Evolutionary conservation across 1,140 invertebrate genomes (phyloP).

Genomic region (Cyphomyrmex costatus): DNA sequence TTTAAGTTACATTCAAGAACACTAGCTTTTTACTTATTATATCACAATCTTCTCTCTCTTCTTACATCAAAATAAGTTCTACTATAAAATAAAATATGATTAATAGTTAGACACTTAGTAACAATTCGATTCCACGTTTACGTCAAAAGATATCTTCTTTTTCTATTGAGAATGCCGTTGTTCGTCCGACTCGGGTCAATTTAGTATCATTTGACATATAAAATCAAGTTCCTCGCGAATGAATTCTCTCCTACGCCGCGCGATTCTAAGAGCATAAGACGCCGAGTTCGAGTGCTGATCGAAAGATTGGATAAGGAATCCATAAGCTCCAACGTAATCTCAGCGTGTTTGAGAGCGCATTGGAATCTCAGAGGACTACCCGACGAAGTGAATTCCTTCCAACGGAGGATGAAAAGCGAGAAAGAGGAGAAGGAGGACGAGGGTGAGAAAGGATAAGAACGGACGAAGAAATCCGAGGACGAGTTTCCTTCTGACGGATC

Average conservation of each 20-base stretch:
- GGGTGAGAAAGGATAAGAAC: conserved; percentile 50
- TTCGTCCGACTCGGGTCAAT: conserved; percentile 20
- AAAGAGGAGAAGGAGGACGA: conserved; percentile 1
- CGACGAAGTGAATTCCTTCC: conserved; percentile 79
- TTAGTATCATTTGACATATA: conserved; percentile 43
- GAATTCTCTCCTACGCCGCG: conserved; percentile 9
- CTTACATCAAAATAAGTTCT: not conserved
- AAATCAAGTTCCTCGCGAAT: conserved; percentile 56
- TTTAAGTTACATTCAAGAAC: no score
- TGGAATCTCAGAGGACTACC: conserved; percentile 74
- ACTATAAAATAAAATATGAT: not conserved
- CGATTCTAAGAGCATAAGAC: conserved; percentile 49
- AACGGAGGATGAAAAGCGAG: conserved; percentile 61
- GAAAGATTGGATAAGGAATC: conserved; percentile 83
- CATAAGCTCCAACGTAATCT: conserved; percentile 82
- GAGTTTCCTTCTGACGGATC: conserved; percentile 50
- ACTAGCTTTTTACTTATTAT: not conserved
- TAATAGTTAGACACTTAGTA: not conserved
- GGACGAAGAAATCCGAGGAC: conserved; percentile 51
- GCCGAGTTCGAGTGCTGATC: conserved; percentile 69
- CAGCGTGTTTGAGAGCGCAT: conserved; percentile 74
- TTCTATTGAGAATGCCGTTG: conserved; percentile 1
- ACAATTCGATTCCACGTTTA: not conserved
- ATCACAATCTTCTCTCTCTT: not conserved
- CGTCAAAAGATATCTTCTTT: not conserved